A percentile compares a stretch with the other conserved stretches of the same genome.
Evolutionary conservation across 2,888 invertebrate species (phyloP).

Genomic region (Ypsolopha sequella): DNA sequence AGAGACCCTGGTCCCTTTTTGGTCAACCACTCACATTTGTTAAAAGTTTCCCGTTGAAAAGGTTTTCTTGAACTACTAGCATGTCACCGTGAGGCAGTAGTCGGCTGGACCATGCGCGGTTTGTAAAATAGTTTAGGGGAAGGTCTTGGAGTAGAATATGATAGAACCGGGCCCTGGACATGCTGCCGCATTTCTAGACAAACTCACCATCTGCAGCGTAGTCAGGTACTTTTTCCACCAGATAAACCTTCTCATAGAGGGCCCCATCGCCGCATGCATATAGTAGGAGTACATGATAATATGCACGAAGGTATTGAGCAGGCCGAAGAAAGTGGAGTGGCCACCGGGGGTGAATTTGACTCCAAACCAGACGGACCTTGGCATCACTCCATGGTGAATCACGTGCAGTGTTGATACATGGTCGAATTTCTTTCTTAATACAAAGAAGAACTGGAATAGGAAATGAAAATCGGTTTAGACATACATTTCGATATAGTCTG

Average conservation of each 20-base stretch:
- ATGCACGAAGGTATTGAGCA: slow-evolving; percentile 97
- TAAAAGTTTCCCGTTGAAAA: no score
- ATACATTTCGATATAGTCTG: no score
- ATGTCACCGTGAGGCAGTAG: no score
- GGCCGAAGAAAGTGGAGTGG: slow-evolving; percentile 95
- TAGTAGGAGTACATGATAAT: slow-evolving; percentile 97
- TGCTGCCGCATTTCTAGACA: no score
- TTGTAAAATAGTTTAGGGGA: no score
- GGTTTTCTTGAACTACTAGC: no score
- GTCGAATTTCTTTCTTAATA: slow-evolving; percentile 92
- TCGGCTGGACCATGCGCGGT: no score
- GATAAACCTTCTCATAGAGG: slow-evolving; percentile 84
- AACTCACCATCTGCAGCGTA: slow-evolving; percentile 86
- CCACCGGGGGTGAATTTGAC: slow-evolving; percentile 97
- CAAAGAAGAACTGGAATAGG: slow-evolving; percentile 85
- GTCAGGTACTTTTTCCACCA: slow-evolving; percentile 99
- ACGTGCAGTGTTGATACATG: slow-evolving; percentile 95
- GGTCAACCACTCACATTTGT: no score
- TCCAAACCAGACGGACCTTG: slow-evolving; percentile 97
- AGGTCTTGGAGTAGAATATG: no score
- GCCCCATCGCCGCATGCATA: slow-evolving; percentile 91
- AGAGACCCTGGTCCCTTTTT: no score
- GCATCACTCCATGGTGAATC: slow-evolving; percentile 97
- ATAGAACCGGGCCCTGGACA: no score
- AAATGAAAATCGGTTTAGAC: background rate